Base-by-base conservation (phyloP, 2,797 vertebrate species). In the Loriculus beryllinus region DNA sequence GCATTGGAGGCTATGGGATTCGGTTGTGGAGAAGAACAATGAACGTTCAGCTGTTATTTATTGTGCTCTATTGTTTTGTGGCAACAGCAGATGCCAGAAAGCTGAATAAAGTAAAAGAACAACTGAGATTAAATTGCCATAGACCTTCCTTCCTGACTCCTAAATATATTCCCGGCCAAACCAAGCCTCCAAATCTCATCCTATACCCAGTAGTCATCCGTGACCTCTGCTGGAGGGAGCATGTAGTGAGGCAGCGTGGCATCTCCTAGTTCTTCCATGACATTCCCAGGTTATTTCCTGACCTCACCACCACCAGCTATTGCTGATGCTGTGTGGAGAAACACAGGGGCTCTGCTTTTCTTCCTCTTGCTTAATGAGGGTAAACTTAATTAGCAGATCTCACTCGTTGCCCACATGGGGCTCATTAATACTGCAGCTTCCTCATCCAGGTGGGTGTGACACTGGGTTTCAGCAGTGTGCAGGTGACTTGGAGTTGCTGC, bases 1-100 rank as follows among this genome's bases (percentile, higher is more conserved):
- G 91, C 88, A 78, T 68, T 68, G 62, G 93, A 95, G 88, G 90
- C 91, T 87, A 40, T 82, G 83, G 78, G 85, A 86, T 87, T 95
- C 4, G 14, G 90, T 82, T 63, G 76, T 94, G 91, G 88, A 69
- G 84, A 64, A 94, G 91, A 96, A 97, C 96, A 97, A 96, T 96
- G 95, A 94, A 59, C 2, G 22, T 92, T 97, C 97, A 97, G 94
- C 95, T 97, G 97, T 95, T 97, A 90, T 87, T 96, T 96, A 93
- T 94, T 94, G 91, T 81, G 76, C 59, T 95, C 92, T 77, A 97
- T 97, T 97, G 97, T 97, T 96, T 96, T 93, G 87, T 90, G 92
- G 92, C 91, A 95, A 95, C 90, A 92, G 95, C 95, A 97, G 96
- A 97, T 97, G 97, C 94, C 93, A 95, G 94, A 96, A 95, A 94